These are phyloP conservation scores for Polypterus bichir DNA, from an alignment of 2,113 vertebrate genomes.

Conservation along the genomic window DNA sequence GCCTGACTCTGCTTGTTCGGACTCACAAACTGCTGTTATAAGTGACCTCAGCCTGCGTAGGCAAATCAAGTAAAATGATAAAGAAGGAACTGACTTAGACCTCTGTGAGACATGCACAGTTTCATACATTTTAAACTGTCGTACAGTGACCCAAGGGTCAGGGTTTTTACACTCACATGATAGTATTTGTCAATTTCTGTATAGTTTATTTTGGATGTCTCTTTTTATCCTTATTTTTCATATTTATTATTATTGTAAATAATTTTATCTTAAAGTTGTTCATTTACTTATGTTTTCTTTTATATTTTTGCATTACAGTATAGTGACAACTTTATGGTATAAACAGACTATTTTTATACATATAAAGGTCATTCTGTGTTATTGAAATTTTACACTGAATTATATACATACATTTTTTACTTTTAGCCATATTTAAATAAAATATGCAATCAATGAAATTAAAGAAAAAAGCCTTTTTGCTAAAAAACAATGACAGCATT, in stretches of 20 bases:
- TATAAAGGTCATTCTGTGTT: too few species aligned
- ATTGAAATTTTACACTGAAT: too few species aligned
- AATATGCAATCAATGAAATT: too few species aligned
- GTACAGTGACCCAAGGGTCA: conserved; percentile 16
- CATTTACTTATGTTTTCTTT: too few species aligned
- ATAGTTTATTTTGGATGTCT: neutral
- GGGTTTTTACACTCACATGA: too few species aligned
- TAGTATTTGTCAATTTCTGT: neutral
- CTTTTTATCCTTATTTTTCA: neutral
- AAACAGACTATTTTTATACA: too few species aligned
- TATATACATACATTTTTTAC: too few species aligned
- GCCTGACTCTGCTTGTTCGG: conserved; percentile 39
- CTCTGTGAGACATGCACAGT: conserved; percentile 10
- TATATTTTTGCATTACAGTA: too few species aligned
- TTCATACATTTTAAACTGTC: conserved; percentile 18
- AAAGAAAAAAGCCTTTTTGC: too few species aligned
- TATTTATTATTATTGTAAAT: neutral
- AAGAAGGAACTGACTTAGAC: conserved; percentile 20
- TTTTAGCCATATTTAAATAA: too few species aligned
- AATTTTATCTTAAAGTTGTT: neutral
- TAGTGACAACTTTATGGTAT: too few species aligned
- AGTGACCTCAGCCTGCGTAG: conserved; percentile 35
- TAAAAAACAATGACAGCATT: too few species aligned
- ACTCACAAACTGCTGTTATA: conserved; percentile 28
- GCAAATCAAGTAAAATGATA: conserved; percentile 53